Evolutionary conservation across 2,113 vertebrate genomes (phyloP).

Genomic region (Chloropsis cyanopogon): DNA sequence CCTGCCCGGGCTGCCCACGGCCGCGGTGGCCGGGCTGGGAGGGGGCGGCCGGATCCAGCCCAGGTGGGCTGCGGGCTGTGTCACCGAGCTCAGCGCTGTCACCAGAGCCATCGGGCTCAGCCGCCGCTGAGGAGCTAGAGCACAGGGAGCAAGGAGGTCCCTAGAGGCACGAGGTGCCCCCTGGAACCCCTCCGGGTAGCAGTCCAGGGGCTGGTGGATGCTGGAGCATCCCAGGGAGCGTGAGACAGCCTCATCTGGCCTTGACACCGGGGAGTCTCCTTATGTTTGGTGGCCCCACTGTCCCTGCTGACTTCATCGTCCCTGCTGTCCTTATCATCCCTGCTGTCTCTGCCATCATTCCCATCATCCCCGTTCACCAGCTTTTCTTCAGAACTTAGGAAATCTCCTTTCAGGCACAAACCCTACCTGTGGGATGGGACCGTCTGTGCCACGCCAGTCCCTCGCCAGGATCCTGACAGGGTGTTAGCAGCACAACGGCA

Average conservation of each 20-base stretch:
- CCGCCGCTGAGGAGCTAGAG: neutral
- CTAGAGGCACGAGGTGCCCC: no score
- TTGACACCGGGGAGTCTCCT: neutral
- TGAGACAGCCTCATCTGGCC: no score
- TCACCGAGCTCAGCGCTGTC: fast-evolving
- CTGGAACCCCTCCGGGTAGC: neutral
- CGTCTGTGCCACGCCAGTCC: fast-evolving
- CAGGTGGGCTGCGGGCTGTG: neutral
- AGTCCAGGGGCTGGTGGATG: neutral
- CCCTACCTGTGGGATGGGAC: neutral
- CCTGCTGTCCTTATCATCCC: no score
- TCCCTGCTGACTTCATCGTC: neutral
- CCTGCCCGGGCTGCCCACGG: neutral
- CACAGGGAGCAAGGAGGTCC: neutral
- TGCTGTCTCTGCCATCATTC: neutral
- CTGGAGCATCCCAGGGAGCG: neutral
- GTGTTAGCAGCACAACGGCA: neutral
- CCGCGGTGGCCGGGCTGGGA: neutral
- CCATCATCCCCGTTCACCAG: neutral
- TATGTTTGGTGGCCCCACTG: no score
- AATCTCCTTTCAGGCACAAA: neutral
- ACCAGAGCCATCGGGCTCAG: neutral
- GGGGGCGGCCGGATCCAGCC: fast-evolving
- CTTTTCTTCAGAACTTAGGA: neutral
- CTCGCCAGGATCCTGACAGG: neutral